phyloP scores from a whole-genome alignment of 2,113 vertebrate species.

The Crotalus viridis region DNA sequence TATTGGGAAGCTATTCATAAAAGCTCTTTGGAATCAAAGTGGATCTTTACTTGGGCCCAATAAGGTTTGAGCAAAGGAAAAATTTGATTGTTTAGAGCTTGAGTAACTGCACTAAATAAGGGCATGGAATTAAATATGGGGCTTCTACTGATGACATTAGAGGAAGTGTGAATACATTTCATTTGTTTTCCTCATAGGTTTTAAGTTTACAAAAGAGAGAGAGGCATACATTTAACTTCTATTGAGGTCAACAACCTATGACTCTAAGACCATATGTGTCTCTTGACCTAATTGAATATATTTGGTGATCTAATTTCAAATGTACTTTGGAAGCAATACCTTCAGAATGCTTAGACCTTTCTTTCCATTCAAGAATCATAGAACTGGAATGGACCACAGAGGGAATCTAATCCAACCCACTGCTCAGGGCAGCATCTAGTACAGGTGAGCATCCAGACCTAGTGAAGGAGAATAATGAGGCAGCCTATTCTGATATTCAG shows the following conservation, averaged over 20 bases:
- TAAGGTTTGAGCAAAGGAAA: neutral
- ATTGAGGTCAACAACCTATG: neutral
- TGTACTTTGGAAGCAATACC: neutral
- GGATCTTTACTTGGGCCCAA: neutral
- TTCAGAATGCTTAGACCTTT: neutral
- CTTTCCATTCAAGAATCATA: neutral
- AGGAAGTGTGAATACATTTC: neutral
- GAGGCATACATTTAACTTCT: neutral
- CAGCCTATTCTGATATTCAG: neutral
- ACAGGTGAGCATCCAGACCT: neutral
- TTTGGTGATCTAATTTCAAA: neutral
- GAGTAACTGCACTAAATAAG: neutral
- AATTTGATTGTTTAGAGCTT: neutral
- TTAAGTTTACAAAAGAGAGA: neutral
- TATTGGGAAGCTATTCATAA: neutral
- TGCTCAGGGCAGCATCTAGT: neutral
- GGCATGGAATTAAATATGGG: neutral
- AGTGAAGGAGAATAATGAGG: neutral
- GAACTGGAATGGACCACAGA: neutral
- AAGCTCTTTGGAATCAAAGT: neutral
- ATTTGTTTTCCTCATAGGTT: neutral
- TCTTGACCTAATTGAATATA: neutral
- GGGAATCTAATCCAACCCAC: neutral
- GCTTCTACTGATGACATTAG: neutral
- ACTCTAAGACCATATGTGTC: neutral